Conservation (phyloP, 2,113 vertebrate genomes). For the Thamnaconus septentrionalis region DNA sequence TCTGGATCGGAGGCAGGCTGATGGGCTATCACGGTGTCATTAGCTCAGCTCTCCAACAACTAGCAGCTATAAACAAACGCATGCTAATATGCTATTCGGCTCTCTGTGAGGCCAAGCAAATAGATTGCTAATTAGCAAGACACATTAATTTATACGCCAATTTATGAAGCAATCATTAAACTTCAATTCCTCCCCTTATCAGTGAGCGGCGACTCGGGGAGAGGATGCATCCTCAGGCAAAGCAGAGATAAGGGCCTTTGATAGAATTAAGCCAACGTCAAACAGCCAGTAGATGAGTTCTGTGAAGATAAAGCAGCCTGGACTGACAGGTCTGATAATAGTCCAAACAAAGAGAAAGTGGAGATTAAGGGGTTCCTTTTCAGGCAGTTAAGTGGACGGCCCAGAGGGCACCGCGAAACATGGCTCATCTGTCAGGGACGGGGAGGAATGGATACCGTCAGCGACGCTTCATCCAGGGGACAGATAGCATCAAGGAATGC, state of each 20-base stretch:
- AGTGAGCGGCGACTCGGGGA: conserved; percentile 20
- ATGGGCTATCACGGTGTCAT: conserved; percentile 24
- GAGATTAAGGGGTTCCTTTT: conserved; percentile 73
- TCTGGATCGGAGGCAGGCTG: conserved; percentile 25
- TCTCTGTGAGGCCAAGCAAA: no score
- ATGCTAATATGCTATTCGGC: neutral
- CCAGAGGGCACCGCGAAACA: conserved; percentile 65
- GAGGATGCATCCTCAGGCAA: conserved; percentile 61
- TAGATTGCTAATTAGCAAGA: no score
- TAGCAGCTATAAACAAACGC: conserved; percentile 20
- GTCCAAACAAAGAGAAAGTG: conserved; percentile 76
- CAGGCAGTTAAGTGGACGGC: conserved; percentile 69
- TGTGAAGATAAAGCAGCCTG: conserved; percentile 65
- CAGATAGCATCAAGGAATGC: conserved; percentile 56
- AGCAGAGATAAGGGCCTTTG: conserved; percentile 66
- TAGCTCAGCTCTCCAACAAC: conserved; percentile 30
- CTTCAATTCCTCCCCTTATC: conserved; percentile 33
- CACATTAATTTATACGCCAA: no score
- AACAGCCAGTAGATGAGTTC: conserved; percentile 64
- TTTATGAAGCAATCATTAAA: conserved; percentile 11
- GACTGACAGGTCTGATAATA: conserved; percentile 70
- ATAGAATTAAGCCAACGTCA: conserved; percentile 69
- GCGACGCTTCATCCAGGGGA: conserved; percentile 30
- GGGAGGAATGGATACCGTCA: conserved; percentile 61
- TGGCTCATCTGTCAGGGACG: conserved; percentile 66